phyloP scores from a whole-genome alignment of 2,113 vertebrate genomes.

The Sciurus niger region DNA sequence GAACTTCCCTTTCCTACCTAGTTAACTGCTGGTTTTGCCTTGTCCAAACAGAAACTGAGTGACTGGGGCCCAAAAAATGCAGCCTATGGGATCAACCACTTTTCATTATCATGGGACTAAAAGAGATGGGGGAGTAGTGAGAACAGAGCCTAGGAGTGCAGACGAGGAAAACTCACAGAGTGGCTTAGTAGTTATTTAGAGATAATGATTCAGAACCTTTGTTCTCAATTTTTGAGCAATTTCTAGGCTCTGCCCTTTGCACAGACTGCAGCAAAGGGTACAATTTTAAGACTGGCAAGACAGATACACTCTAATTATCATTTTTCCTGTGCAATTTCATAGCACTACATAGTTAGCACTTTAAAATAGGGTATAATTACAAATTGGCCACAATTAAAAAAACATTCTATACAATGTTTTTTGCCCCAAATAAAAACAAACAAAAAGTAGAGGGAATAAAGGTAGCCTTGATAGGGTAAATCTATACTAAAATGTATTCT shows the following conservation, averaged over 20 bases:
- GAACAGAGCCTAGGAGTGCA: background rate
- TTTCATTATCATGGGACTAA: background rate
- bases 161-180: background rate
- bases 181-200: background rate
- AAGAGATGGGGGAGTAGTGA: background rate
- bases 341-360: conserved; percentile 21
- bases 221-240: background rate
- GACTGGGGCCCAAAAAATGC: background rate
- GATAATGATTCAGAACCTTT: background rate
- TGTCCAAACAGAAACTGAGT: background rate
- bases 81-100: accelerated
- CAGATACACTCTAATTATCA: background rate
- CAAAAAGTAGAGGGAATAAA: background rate
- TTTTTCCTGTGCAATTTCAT: background rate
- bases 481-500: background rate
- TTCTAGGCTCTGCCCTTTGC: background rate
- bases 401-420: background rate
- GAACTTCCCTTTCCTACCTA: background rate
- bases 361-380: background rate
- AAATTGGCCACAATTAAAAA: background rate
- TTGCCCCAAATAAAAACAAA: background rate
- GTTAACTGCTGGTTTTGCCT: background rate
- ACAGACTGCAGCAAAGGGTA: background rate
- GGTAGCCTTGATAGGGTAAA: background rate
- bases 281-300: background rate